Evolutionary conservation across 1,140 invertebrate genomes (phyloP).

Genomic region (Drosophila leontia): DNA sequence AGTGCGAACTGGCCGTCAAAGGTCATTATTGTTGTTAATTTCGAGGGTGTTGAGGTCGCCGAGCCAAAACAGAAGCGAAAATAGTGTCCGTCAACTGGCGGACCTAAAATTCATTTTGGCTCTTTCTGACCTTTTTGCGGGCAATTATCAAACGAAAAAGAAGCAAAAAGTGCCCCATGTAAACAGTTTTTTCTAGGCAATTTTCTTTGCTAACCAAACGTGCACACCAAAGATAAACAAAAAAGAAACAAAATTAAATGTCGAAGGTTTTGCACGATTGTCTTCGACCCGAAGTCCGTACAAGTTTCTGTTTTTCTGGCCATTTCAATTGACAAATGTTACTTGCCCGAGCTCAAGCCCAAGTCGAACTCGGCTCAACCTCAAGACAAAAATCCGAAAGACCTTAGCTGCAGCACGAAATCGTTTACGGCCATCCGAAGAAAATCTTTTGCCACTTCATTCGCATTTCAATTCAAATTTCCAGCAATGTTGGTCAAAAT

Average conservation of each 20-base stretch:
- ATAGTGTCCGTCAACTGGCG: slow-evolving; percentile 35
- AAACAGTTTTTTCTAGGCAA: slow-evolving; percentile 61
- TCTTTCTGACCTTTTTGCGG: slow-evolving; percentile 70
- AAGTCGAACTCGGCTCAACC: slow-evolving; percentile 49
- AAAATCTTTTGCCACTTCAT: slow-evolving; percentile 67
- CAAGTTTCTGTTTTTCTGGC: slow-evolving; percentile 54
- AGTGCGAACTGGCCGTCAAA: slow-evolving; percentile 60
- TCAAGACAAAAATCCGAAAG: slow-evolving; percentile 43
- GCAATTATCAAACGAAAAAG: slow-evolving; percentile 69
- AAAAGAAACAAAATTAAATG: slow-evolving; percentile 79
- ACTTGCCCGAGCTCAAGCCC: slow-evolving; percentile 23
- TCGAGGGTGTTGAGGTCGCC: slow-evolving; percentile 70
- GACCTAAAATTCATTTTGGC: slow-evolving; percentile 45
- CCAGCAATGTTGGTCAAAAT: slow-evolving; percentile 71
- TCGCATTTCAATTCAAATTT: slow-evolving; percentile 39
- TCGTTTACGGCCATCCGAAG: slow-evolving; percentile 51
- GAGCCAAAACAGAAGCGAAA: slow-evolving; percentile 43
- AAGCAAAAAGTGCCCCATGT: slow-evolving; percentile 43
- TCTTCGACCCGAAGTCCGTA: slow-evolving; percentile 41
- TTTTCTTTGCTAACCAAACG: slow-evolving; percentile 73
- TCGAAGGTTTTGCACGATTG: slow-evolving; percentile 82
- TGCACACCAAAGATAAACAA: slow-evolving; percentile 61
- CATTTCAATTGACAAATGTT: slow-evolving; percentile 79
- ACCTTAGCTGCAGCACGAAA: slow-evolving; percentile 61
- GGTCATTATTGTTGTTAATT: slow-evolving; percentile 59